Evolutionary conservation across 2,113 vertebrate genomes (phyloP), one percentile per base, ranked within the genome.

Genomic region (Rafetus swinhoei): DNA sequence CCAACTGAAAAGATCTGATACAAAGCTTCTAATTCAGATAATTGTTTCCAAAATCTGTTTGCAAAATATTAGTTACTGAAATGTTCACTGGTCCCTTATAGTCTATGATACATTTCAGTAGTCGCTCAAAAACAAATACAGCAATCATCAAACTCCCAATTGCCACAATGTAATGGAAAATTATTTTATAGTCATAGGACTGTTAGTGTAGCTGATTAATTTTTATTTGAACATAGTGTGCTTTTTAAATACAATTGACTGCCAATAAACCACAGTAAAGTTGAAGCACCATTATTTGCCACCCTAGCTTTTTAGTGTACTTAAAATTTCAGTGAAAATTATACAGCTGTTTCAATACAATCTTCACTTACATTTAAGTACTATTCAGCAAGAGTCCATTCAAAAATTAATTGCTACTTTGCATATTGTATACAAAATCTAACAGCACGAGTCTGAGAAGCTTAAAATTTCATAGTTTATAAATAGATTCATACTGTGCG

Each of bases 221-320:
- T 96, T 96, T 96, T 96, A 74, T 85, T 76, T 55, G 52, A 74
- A 74, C 15, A 39, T 35, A 29, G 92, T 57, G 87, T 94, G 91
- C 69, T 85, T 91, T 93, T 60, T 94, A 94, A 91, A 54, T 95
- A 84, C 81, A 93, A 95, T 79, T 79, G 60, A 92, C 90, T 93
- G 96, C 95, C 95, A 97, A 96, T 93, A 96, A 97, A 95, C 89
- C 93, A 90, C 93, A 97, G 95, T 97, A 97, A 96, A 95, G 93
- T 65, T 96, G 95, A 96, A 96, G 94, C 83, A 94, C 95, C 96
- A 97, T 95, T 95, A 96, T 94, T 94, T 94, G 96, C 91, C 95
- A 96, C 95, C 96, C 91, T 95, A 92, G 88, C 91, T 96, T 95
- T 96, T 95, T 88, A 90, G 92, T 88, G 92, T 96, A 92, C 94